Base-by-base conservation (phyloP, 2,797 vertebrate species). In the Sebastes iracundus region DNA sequence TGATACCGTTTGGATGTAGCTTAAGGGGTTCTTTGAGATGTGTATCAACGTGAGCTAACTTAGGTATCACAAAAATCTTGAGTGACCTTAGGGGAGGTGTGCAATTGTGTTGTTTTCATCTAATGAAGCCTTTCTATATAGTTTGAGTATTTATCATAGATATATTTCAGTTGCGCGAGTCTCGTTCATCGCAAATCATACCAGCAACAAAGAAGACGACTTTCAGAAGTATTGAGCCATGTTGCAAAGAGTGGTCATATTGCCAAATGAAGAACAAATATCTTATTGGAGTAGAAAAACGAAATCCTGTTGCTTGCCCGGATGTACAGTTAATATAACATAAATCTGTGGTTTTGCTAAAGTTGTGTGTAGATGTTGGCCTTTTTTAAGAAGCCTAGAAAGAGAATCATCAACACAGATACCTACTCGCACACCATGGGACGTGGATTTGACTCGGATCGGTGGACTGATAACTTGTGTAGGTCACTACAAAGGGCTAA, bases 221-320 rank as follows among this genome's bases (percentile, higher is more conserved):
- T 83, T 90, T 82, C 25, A 61, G 74, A 94, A 79, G 78, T 86
- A 74, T 88, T 90, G 92, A 92, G 91, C 90, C 90, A 88, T 88
- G 79, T 85, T 87, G 84, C 73, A 81, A 46, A 74, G 76, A 86
- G 83, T 80, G 81, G 92, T 91, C 80, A 78, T 89, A 88, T 92
- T 94, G 94, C 93, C 91, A 94, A 94, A 92, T 91, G 93, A 94
- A 95, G 93, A 94, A 94, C 93, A 93, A 91, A 87, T 80, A 80
- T 87, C 25, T 75, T 72, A 87, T 84, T 76, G 72, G 86, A 89
- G 82, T 55, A 72, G 75, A 81, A 77, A 77, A 88, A 75, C 32
- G 23, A 69, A 85, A 71, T 78, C 69, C 8, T 82, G 80, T 75
- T 63, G 86, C 80, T 89, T 82, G 60, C 77, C 84, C 81, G 32